Conservation (phyloP, 2,888 invertebrate genomes). For the Lamellibrachia satsuma region DNA sequence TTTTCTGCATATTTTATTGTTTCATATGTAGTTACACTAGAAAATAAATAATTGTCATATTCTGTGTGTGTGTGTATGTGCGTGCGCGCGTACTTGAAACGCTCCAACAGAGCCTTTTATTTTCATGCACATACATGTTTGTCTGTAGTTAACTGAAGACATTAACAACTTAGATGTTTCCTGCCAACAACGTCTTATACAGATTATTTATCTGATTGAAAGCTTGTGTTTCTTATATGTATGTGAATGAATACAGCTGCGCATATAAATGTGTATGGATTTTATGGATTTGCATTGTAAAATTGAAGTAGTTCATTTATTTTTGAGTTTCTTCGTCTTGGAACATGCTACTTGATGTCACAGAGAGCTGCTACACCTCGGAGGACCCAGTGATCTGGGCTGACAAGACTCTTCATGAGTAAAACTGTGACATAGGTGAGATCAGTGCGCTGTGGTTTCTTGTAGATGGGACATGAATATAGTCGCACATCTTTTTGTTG, state of each 20-base stretch:
- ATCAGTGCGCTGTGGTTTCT: conserved; percentile 64
- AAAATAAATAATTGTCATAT: neutral
- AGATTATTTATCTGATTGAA: neutral
- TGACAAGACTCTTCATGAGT: conserved; percentile 60
- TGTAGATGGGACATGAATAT: conserved; percentile 65
- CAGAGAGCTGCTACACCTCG: conserved; percentile 87
- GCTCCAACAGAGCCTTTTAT: neutral
- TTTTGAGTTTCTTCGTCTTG: conserved; percentile 4
- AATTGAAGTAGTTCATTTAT: conserved; percentile 13
- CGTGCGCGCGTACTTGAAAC: neutral
- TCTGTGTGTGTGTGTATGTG: neutral
- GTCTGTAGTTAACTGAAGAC: neutral
- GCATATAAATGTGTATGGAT: neutral
- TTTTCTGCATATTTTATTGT: neutral
- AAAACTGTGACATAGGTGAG: conserved; percentile 62
- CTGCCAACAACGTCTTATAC: neutral
- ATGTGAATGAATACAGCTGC: neutral
- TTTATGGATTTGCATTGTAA: neutral
- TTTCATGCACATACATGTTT: conserved; percentile 2
- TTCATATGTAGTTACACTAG: neutral
- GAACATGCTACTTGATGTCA: conserved; percentile 76
- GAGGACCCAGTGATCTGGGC: conserved; percentile 85
- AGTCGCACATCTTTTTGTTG: conserved; percentile 36
- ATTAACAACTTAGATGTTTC: conserved; percentile 9
- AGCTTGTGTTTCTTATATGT: neutral